phyloP scores from a whole-genome alignment of 2,113 vertebrate genomes.

The Oryzias celebensis region DNA sequence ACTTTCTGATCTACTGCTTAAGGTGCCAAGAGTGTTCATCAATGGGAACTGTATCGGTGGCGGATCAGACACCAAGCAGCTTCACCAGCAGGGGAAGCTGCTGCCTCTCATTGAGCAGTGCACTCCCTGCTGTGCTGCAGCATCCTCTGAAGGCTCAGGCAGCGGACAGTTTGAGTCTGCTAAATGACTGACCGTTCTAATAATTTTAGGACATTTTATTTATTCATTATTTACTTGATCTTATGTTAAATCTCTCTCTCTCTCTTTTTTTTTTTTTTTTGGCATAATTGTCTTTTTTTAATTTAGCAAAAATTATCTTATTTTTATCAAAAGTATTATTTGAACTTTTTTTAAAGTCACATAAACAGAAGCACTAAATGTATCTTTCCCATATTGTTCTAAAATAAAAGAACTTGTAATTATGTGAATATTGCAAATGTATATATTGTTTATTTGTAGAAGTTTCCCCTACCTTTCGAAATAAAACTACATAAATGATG shows the following conservation, averaged over 20 bases:
- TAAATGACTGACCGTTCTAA: conserved; percentile 68
- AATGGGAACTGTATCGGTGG: conserved; percentile 92
- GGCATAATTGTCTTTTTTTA: conserved; percentile 6
- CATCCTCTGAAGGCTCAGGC: conserved; percentile 61
- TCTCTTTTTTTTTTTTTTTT: not conserved
- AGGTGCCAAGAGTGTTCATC: conserved; percentile 96
- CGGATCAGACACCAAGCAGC: conserved; percentile 85
- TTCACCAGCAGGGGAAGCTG: conserved; percentile 88
- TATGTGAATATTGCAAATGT: too few species aligned
- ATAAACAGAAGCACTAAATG: too few species aligned
- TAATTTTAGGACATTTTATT: conserved; percentile 35
- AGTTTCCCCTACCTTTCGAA: too few species aligned
- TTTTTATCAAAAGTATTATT: not conserved
- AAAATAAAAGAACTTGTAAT: too few species aligned
- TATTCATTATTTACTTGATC: conserved; percentile 25
- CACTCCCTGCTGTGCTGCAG: conserved; percentile 67
- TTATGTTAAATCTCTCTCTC: conserved; percentile 26
- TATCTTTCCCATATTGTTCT: too few species aligned
- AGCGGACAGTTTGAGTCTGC: conserved; percentile 52
- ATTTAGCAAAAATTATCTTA: not conserved
- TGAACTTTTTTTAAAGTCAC: too few species aligned
- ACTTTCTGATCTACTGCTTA: not conserved
- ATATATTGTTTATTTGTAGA: too few species aligned
- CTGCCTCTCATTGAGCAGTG: conserved; percentile 86
- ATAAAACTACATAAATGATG: too few species aligned